A percentile compares a stretch with the other conserved stretches of the same genome.
These are phyloP conservation scores for Dyspetes luteomarginatus DNA, from an alignment of 2,888 invertebrate species.

Conservation along the genomic window DNA sequence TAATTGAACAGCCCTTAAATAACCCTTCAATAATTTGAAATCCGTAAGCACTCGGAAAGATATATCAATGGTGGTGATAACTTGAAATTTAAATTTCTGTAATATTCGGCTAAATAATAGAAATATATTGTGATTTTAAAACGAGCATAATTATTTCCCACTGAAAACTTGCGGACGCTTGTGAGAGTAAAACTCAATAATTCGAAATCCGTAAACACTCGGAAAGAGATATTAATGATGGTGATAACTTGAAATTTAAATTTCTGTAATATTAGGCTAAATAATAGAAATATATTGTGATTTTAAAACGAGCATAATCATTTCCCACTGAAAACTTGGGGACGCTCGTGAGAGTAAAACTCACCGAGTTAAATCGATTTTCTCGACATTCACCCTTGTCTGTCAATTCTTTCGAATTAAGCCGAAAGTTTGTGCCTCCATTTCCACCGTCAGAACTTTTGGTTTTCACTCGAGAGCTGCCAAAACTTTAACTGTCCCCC, in stretches of 20 bases:
- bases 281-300: neutral
- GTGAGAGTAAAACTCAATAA: neutral
- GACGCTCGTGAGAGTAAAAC: neutral
- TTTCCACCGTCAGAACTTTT: constrained; percentile 5
- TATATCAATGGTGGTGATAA: no score
- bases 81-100: no score
- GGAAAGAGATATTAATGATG: no score
- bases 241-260: no score
- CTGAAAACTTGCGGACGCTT: neutral
- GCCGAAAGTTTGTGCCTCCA: constrained; percentile 7
- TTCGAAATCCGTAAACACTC: no score
- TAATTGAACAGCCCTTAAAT: neutral
- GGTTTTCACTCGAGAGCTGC: neutral
- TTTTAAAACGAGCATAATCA: neutral
- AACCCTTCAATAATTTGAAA: neutral
- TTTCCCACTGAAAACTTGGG: neutral
- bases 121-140: neutral
- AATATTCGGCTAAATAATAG: no score
- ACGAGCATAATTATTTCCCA: constrained; percentile 2
- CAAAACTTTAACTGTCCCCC: constrained; percentile 18
- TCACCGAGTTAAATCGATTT: constrained; percentile 17
- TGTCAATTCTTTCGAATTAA: neutral
- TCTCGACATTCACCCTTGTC: neutral
- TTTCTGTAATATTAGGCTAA: no score
- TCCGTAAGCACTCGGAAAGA: no score